Conservation (phyloP, 2,888 invertebrate species). For the Gortyna flavago region DNA sequence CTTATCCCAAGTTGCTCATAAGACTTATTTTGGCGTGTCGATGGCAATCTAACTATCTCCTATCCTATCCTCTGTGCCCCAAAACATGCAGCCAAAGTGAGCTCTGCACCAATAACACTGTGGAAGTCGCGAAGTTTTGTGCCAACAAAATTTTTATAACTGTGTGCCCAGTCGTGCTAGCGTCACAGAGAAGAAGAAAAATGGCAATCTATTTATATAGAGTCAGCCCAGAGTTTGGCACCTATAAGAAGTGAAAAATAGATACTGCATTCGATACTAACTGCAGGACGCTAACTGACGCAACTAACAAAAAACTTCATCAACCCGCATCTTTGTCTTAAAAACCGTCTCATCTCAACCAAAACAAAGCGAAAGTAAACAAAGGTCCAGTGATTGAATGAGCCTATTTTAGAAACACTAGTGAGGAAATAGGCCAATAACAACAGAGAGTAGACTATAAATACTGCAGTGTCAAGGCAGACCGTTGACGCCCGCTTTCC, state of each 20-base stretch:
- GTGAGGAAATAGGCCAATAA: slow-evolving; percentile 77
- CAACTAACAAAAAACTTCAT: not conserved
- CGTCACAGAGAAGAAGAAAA: not conserved
- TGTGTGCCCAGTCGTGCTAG: not conserved
- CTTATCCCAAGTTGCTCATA: not conserved
- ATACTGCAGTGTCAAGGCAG: slow-evolving; percentile 88
- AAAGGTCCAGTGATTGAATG: slow-evolving; percentile 60
- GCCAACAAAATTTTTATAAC: not conserved
- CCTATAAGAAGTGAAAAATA: not conserved
- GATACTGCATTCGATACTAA: not conserved
- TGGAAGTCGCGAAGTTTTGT: not conserved
- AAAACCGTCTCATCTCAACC: slow-evolving; percentile 15
- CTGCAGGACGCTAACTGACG: not conserved
- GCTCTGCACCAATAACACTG: not conserved
- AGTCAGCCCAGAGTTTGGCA: not conserved
- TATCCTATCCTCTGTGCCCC: not conserved
- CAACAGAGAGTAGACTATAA: slow-evolving; percentile 80
- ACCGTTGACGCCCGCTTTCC: slow-evolving; percentile 74
- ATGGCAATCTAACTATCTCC: not conserved
- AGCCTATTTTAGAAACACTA: slow-evolving; percentile 65
- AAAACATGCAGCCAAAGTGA: not conserved
- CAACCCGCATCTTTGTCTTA: not conserved
- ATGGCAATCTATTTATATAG: not conserved
- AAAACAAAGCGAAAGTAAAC: slow-evolving; percentile 46
- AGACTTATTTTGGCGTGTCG: not conserved